Percentiles rank a stretch among this genome's conserved stretches.
Conservation (phyloP, 30 jellyfish, hydroid and myxozoan species). For the Chironex yamaguchii region DNA sequence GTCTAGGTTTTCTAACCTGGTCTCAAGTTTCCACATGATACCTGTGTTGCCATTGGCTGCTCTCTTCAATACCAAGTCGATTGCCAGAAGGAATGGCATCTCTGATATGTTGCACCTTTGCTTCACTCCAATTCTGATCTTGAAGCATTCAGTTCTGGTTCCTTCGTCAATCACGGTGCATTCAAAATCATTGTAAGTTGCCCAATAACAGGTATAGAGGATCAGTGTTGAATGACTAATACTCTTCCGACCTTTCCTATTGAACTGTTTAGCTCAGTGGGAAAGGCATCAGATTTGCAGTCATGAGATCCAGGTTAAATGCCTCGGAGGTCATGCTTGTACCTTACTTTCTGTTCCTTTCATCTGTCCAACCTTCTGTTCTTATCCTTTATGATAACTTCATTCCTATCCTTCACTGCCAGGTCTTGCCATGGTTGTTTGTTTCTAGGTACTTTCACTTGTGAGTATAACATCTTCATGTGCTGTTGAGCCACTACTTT, state of each 20-base stretch:
- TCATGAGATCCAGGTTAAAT: too few species aligned
- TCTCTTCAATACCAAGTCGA: not conserved
- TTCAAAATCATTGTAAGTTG: not conserved
- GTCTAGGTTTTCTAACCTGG: not conserved
- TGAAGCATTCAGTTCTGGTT: not conserved
- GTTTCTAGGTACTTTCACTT: too few species aligned
- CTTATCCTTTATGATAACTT: too few species aligned
- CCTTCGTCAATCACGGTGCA: not conserved
- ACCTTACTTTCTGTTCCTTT: not conserved
- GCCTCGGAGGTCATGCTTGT: not conserved
- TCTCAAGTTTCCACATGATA: not conserved
- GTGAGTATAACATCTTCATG: too few species aligned
- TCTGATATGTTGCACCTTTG: not conserved
- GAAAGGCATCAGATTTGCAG: too few species aligned
- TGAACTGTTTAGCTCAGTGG: too few species aligned
- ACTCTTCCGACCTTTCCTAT: not conserved
- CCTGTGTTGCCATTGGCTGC: not conserved
- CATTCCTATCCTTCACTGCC: too few species aligned
- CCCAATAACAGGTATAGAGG: too few species aligned
- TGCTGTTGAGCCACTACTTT: too few species aligned
- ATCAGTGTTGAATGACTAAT: too few species aligned
- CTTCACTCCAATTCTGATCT: not conserved
- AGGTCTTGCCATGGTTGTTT: too few species aligned
- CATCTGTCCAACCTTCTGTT: not conserved
- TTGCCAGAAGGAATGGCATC: not conserved